phyloP scores from a whole-genome alignment of 2,888 invertebrate genomes.

The Ichneumon xanthorius region DNA sequence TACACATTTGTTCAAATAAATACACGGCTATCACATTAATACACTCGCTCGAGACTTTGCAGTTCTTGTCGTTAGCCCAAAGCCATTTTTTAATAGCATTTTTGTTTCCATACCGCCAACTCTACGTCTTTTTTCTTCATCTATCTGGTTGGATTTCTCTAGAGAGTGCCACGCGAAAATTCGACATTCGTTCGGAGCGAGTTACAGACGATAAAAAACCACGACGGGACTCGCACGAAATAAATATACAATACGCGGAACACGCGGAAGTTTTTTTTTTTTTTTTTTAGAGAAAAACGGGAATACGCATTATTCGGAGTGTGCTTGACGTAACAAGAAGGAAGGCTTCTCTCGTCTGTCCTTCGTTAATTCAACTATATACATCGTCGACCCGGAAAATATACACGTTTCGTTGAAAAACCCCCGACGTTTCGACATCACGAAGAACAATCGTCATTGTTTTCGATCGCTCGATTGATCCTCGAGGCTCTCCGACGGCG shows the following conservation, averaged over 20 bases:
- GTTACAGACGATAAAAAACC: constrained; percentile 43
- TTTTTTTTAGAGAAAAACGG: neutral
- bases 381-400: constrained; percentile 48
- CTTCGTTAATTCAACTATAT: constrained; percentile 48
- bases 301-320: constrained; percentile 9
- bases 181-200: constrained; percentile 52
- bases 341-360: neutral
- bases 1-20: constrained; percentile 81
- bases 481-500: constrained; percentile 8
- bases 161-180: neutral
- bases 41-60: constrained; percentile 70
- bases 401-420: constrained; percentile 45
- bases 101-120: neutral
- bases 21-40: constrained; percentile 81
- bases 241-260: constrained; percentile 53
- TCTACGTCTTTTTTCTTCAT: constrained; percentile 5
- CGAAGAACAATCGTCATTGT: constrained; percentile 27
- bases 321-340: neutral
- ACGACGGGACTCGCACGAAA: constrained; percentile 61
- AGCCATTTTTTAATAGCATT: constrained; percentile 22
- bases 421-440: constrained; percentile 16
- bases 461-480: neutral
- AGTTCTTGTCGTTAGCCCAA: constrained; percentile 35
- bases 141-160: constrained; percentile 15
- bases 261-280: constrained; percentile 23